Base-by-base conservation (phyloP, 2,113 vertebrate species). In the Halcyon malimbica region DNA sequence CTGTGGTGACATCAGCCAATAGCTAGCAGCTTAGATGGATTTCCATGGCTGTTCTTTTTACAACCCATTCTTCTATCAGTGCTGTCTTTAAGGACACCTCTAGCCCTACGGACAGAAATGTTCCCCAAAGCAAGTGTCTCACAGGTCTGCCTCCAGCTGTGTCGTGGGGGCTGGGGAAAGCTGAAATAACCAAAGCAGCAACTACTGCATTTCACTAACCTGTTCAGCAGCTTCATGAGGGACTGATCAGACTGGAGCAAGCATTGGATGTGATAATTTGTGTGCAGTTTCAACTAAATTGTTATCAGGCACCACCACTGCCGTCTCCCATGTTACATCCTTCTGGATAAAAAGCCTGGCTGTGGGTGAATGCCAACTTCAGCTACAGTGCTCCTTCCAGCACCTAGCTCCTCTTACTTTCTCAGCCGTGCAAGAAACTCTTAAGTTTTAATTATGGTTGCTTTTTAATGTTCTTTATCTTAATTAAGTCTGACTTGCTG, bases 401-500 rank as follows among this genome's bases (percentile, higher is more conserved):
- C 56, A 80, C 20, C 44, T 18, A 44, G 19, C 18, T 96, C n/a
- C 57, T 93, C 89, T 26, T n/a, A 31, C 29, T 90, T 75, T 59
- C 62, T 93, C 25, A 7, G 57, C 57, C 82, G 69, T 87, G 62
- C 35, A 94, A 62, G 74, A 1, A 6, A 51, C 35, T 84, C 56
- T 67, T 31, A 73, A 80, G 35, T 92, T 97, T 97, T 93, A 97
- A 96, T 96, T 96, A 95, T 84, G 53, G 74, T 57, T 77, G 77
- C 54, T 73, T 90, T 94, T 96, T 96, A 63, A 89, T 93, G 53
- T 85, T 91, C 87, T 91, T 96, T 93, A 96, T 97, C 95, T 96
- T 97, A 97, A 96, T 96, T 96, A 96, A 96, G 87, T 95, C 91
- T 95, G 74, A 83, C 87, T 95, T 93, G 60, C 88, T 80, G 80